Evolutionary conservation across 2,797 vertebrate species (phyloP).

Genomic region (Epinephelus malabaricus): DNA sequence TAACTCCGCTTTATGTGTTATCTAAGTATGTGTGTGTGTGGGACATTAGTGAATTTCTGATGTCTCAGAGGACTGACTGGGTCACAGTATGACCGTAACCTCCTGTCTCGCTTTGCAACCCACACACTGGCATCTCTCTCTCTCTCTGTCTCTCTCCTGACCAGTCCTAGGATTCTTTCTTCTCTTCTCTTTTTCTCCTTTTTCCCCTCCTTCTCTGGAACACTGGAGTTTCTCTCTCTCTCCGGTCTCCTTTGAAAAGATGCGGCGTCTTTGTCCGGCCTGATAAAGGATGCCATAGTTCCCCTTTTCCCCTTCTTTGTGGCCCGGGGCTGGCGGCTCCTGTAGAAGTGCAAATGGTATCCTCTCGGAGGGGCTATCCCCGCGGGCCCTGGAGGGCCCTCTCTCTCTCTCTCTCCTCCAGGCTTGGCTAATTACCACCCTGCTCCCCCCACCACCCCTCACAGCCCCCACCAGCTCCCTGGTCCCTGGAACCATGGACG

Average conservation of each 20-base stretch:
- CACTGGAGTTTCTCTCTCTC: conserved; percentile 83
- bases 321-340: conserved; percentile 84
- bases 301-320: conserved; percentile 87
- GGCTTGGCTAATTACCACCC: conserved; percentile 86
- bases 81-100: conserved; percentile 78
- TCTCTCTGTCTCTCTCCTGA: conserved; percentile 78
- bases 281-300: conserved; percentile 88
- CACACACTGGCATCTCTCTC: conserved; percentile 83
- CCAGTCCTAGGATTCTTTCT: conserved; percentile 81
- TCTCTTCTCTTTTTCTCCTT: conserved; percentile 68
- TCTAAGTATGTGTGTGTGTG: conserved; percentile 47
- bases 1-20: conserved; percentile 35
- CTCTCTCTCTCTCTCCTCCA: conserved; percentile 83
- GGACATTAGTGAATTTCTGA: conserved; percentile 74
- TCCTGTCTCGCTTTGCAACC: conserved; percentile 82
- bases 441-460: conserved; percentile 21
- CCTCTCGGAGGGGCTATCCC: conserved; percentile 86
- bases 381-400: conserved; percentile 78
- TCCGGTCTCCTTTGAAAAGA: conserved; percentile 87
- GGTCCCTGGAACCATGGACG: conserved; percentile 81
- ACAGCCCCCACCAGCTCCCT: conserved; percentile 61
- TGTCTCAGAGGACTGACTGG: conserved; percentile 75
- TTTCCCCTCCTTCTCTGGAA: conserved; percentile 76
- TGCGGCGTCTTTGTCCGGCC: conserved; percentile 86
- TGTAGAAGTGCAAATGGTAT: conserved; percentile 89